These are phyloP conservation scores for Phenganax stokvisi DNA, from an alignment of 92 coral and sea anemone species.

Conservation along the genomic window DNA sequence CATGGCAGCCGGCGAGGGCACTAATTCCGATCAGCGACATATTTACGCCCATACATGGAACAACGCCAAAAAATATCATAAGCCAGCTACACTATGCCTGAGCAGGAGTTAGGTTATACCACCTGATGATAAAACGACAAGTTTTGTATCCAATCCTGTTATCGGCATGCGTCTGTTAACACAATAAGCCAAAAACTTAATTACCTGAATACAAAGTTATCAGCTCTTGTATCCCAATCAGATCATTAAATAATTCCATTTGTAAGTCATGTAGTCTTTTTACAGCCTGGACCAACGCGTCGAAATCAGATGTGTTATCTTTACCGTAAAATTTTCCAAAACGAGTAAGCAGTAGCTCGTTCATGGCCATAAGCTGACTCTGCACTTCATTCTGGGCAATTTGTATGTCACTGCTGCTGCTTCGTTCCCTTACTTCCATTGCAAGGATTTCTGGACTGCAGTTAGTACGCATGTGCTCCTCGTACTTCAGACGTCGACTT, in stretches of 20 bases:
- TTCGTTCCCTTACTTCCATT: constrained; percentile 2
- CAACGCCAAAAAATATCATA: no score
- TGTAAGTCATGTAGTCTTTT: background rate
- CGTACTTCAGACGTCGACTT: constrained; percentile 57
- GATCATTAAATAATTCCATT: constrained; percentile 4
- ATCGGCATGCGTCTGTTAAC: background rate
- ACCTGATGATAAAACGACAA: no score
- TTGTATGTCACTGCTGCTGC: background rate
- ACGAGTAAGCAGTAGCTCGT: constrained; percentile 19
- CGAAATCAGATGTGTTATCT: constrained; percentile 23
- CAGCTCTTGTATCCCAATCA: background rate
- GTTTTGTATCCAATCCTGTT: background rate
- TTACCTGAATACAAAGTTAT: constrained; percentile 20
- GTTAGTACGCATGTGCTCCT: constrained; percentile 64
- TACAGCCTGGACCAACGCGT: constrained; percentile 13
- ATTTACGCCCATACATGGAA: no score
- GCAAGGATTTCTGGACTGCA: constrained; percentile 70
- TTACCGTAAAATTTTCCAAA: constrained; percentile 31
- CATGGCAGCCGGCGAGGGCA: no score
- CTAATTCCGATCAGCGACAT: no score
- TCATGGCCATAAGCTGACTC: background rate
- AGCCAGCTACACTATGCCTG: no score
- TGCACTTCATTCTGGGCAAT: constrained; percentile 7
- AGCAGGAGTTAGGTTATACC: no score
- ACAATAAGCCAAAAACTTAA: background rate